A percentile compares a stretch with the other conserved stretches of the same genome.
phyloP scores from a whole-genome alignment of 2,888 invertebrate species.

The Deroplatys truncata region DNA sequence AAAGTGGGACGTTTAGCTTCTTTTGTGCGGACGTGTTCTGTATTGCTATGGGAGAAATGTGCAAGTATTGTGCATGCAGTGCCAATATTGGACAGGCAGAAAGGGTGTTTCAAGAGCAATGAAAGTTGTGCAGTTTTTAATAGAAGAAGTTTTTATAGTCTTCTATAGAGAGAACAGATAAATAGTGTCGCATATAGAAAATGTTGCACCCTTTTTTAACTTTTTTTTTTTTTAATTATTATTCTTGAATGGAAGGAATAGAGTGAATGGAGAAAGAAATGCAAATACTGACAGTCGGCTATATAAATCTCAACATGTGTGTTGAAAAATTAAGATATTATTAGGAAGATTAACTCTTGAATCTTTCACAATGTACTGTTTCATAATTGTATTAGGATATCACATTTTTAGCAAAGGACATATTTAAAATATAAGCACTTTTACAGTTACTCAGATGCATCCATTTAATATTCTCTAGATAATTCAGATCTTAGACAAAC shows the following conservation, averaged over 20 bases:
- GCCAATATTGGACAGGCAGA: not conserved
- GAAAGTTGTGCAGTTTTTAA: not conserved
- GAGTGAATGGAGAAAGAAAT: not conserved
- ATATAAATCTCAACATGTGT: conserved; percentile 21
- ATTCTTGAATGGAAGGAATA: not conserved
- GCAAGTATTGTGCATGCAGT: not conserved
- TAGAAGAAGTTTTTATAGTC: not conserved
- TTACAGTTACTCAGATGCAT: not conserved
- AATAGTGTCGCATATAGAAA: conserved; percentile 3
- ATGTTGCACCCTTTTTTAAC: not conserved
- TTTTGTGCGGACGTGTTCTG: not conserved
- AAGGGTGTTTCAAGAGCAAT: not conserved
- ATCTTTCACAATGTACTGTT: not conserved
- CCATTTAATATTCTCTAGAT: not conserved
- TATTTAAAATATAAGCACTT: not conserved
- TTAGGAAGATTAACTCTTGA: not conserved
- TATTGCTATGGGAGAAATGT: not conserved
- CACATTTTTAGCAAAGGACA: not conserved
- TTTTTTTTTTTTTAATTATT: not conserved
- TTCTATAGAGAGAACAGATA: not conserved
- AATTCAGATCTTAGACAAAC: not conserved
- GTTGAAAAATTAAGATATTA: not conserved
- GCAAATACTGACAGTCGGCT: conserved; percentile 12
- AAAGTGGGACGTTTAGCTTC: not conserved
- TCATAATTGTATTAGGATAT: not conserved